phyloP scores from a whole-genome alignment of 2,888 invertebrate species.

The Acanthopleura granulata region DNA sequence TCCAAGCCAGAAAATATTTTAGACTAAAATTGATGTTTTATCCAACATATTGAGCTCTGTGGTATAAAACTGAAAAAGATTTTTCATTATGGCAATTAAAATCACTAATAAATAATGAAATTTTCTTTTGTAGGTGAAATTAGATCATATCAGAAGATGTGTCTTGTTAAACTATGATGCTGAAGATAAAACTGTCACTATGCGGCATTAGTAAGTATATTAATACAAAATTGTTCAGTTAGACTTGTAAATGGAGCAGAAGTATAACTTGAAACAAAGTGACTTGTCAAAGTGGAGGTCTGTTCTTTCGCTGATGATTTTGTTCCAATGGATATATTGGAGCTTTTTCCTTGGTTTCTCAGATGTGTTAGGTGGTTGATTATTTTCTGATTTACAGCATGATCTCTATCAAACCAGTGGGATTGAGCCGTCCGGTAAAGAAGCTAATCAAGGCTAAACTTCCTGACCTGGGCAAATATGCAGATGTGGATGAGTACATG shows the following conservation, averaged over 20 bases:
- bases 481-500: conserved; percentile 90
- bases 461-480: conserved; percentile 87
- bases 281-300: too few relatives aligned
- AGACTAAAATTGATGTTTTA: too few relatives aligned
- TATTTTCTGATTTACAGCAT: conserved; percentile 71
- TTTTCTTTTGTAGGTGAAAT: conserved; percentile 78
- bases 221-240: too few relatives aligned
- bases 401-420: conserved; percentile 92
- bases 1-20: neutral
- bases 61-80: neutral
- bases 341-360: too few relatives aligned
- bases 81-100: neutral
- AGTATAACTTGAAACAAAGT: too few relatives aligned
- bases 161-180: conserved; percentile 92
- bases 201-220: conserved; percentile 84
- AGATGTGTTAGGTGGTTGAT: too few relatives aligned
- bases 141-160: conserved; percentile 88
- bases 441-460: conserved; percentile 92
- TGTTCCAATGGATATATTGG: too few relatives aligned
- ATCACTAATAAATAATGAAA: neutral
- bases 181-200: conserved; percentile 86
- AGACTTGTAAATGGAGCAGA: too few relatives aligned
- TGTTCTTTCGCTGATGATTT: too few relatives aligned
- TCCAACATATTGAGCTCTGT: too few relatives aligned
- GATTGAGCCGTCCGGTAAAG: conserved; percentile 90